Evolutionary conservation across 2,113 vertebrate species (phyloP), one percentile per base, ranked within the genome.

Genomic region (Microtus richardsoni): DNA sequence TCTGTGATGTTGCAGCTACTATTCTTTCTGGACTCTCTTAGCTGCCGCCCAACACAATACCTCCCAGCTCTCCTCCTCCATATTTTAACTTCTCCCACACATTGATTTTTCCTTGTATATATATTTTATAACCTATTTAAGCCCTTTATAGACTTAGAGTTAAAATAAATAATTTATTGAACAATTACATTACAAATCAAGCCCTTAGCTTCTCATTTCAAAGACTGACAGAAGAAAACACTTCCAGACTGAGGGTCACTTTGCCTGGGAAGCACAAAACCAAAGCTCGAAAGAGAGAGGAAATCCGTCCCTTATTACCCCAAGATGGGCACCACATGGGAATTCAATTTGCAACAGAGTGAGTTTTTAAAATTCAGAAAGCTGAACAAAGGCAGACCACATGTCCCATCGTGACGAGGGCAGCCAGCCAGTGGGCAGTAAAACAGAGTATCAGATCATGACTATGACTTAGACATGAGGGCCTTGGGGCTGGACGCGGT

Each of bases 261-360:
- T 64, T 41, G 95, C 94, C 89, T 60, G 80, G 88, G 92, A 97
- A 88, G 95, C 0, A 3, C 91, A 70, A 96, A 90, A 88, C 80
- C 54, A 49, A 82, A 96, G 93, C 93, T 73, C 26, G 92, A 66
- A 89, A 83, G 79, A 85, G 96, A 89, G 92, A 97, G 96, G 88
- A 96, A 97, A 97, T 85, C 83, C 92, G 1, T 91, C 89, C 88
- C 96, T 96, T 95, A 96, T 97, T 97, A 95, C 90, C 91, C 93
- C 47, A 97, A 97, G 97, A 97, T 97, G 97, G 97, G 96, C 86
- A 96, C 97, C 97, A 98, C 96, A 97, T 98, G 97, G 97, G 97
- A 95, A 96, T 94, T 66, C 97, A 92, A 94, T 96, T 97, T 97
- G 79, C 95, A 90, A 49, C 94, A 75, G 88, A 93, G 84, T 8